Percentiles rank a stretch among this genome's conserved stretches.
These are phyloP conservation scores for Oriolus oriolus DNA, from an alignment of 2,113 vertebrate species.

Conservation along the genomic window DNA sequence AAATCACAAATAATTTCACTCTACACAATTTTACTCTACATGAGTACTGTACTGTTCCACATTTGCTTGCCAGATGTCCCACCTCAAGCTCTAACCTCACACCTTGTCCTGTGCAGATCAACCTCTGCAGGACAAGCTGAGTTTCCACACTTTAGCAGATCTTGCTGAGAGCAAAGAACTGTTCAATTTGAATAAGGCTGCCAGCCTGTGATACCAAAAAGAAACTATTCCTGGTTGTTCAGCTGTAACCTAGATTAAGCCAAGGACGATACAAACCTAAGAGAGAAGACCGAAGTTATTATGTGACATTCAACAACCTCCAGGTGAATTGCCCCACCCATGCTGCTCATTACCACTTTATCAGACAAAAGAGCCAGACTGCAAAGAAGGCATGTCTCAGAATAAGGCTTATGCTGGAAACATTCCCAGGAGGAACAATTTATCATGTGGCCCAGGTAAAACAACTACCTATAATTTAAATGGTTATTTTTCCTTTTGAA, in stretches of 20 bases:
- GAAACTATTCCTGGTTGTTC: background rate
- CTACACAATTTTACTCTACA: background rate
- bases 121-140: background rate
- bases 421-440: background rate
- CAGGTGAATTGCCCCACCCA: background rate
- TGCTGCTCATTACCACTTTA: background rate
- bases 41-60: background rate
- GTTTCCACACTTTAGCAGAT: background rate
- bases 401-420: background rate
- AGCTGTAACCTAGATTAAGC: background rate
- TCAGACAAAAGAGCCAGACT: background rate
- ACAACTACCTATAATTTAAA: background rate
- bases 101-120: background rate
- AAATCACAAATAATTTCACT: conserved; percentile 17
- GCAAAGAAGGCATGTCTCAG: background rate
- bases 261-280: background rate
- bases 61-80: background rate
- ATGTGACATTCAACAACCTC: background rate
- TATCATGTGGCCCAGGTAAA: background rate
- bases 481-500: background rate
- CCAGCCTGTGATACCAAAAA: background rate
- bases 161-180: background rate
- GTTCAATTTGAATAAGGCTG: background rate
- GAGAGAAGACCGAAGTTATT: background rate
- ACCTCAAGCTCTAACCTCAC: background rate